These are phyloP conservation scores for Pectinophora gossypiella DNA, from an alignment of 1,140 invertebrate species.

Conservation along the genomic window DNA sequence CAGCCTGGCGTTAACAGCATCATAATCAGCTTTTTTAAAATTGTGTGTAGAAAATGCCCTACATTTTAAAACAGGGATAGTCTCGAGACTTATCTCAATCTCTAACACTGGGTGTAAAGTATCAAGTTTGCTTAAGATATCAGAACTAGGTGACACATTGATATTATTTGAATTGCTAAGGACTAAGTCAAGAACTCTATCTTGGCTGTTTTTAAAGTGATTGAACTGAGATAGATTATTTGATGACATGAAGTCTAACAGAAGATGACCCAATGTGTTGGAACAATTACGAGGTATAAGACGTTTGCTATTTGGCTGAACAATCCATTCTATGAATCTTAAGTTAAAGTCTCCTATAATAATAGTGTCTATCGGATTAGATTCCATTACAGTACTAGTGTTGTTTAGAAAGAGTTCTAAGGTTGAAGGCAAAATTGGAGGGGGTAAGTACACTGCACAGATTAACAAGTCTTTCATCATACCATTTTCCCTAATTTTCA, in stretches of 20 bases:
- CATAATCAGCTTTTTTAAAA: constrained; percentile 3
- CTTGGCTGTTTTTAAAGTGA: background rate
- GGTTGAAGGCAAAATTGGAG: constrained; percentile 10
- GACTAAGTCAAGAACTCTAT: constrained; percentile 6
- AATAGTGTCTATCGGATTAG: constrained; percentile 1
- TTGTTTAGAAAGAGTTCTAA: constrained; percentile 22
- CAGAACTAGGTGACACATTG: background rate
- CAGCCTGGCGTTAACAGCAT: background rate
- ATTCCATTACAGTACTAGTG: constrained; percentile 2
- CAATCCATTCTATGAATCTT: constrained; percentile 9
- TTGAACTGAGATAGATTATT: background rate
- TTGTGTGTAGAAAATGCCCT: background rate
- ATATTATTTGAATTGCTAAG: background rate
- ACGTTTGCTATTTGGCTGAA: background rate
- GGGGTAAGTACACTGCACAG: constrained; percentile 25
- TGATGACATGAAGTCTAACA: background rate
- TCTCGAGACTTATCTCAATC: background rate
- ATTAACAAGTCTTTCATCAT: background rate
- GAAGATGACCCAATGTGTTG: background rate
- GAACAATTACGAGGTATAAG: background rate
- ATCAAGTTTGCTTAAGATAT: constrained; percentile 2
- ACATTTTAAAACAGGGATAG: background rate
- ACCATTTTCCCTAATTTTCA: background rate
- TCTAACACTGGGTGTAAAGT: background rate
- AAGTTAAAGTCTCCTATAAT: constrained; percentile 27